A percentile compares a stretch with the other conserved stretches of the same genome.
phyloP scores from a whole-genome alignment of 2,113 vertebrate genomes.

The Coracopsis vasa region DNA sequence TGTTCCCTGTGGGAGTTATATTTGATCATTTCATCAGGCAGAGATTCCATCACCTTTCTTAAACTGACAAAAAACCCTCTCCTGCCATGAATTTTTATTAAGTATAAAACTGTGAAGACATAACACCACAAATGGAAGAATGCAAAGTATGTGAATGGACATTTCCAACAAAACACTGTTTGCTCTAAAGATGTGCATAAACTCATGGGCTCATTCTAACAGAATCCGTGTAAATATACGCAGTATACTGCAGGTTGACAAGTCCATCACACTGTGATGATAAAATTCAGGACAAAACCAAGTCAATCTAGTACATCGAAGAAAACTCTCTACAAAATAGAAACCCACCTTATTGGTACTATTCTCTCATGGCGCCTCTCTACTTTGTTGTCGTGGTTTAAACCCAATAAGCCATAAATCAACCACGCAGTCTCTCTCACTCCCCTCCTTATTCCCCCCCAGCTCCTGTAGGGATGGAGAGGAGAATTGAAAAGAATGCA shows the following conservation, averaged over 20 bases:
- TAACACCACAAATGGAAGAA: background rate
- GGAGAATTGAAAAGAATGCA: no score
- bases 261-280: background rate
- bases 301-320: background rate
- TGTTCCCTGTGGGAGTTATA: background rate
- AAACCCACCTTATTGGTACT: background rate
- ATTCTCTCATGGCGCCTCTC: background rate
- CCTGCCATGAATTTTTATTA: background rate
- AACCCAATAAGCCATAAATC: no score
- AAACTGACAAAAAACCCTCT: background rate
- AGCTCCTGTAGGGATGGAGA: no score
- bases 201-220: background rate
- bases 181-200: background rate
- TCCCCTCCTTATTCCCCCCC: no score
- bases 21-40: background rate
- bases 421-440: no score
- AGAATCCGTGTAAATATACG: background rate
- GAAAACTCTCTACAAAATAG: background rate
- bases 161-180: background rate
- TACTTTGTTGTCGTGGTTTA: no score
- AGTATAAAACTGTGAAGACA: background rate
- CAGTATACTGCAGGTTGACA: background rate
- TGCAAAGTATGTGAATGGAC: background rate
- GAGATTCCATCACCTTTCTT: background rate
- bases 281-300: background rate